phyloP scores from a whole-genome alignment of 2,797 vertebrate genomes.

The Chlorospingus semifuscus region DNA sequence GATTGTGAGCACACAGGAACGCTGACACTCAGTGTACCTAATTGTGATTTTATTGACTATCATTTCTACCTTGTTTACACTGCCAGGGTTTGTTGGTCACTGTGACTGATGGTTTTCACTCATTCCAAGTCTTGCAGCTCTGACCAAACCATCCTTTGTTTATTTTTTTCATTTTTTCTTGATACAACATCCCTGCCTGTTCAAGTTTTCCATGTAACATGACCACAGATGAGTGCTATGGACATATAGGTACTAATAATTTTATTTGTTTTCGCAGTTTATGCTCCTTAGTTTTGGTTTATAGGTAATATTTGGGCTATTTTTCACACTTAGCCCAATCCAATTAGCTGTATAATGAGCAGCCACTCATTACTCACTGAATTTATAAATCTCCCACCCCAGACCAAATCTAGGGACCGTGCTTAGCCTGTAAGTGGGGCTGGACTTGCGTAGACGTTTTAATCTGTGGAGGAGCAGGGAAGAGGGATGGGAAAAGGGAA shows the following conservation, averaged over 20 bases:
- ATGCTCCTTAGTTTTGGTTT: neutral
- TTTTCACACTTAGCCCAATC: neutral
- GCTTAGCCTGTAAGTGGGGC: neutral
- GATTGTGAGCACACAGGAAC: conserved; percentile 63
- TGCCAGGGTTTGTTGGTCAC: conserved; percentile 59
- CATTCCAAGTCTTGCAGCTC: conserved; percentile 26
- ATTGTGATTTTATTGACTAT: conserved; percentile 76
- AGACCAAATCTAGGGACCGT: neutral
- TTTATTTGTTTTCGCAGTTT: neutral
- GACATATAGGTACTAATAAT: neutral
- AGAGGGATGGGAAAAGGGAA: neutral
- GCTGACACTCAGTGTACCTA: conserved; percentile 64
- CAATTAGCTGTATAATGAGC: neutral
- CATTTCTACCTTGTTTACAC: conserved; percentile 74
- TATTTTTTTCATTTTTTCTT: neutral
- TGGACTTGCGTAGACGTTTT: neutral
- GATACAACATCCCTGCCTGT: neutral
- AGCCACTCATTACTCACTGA: neutral
- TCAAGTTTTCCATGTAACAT: neutral
- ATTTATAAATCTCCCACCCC: neutral
- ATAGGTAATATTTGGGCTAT: neutral
- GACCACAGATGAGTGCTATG: neutral
- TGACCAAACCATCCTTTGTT: conserved; percentile 13
- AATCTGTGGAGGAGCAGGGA: neutral
- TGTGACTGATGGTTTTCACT: conserved; percentile 66